Percentiles rank a stretch among this genome's conserved stretches.
Conservation (phyloP, 2,113 vertebrate genomes). For the Capra hircus region DNA sequence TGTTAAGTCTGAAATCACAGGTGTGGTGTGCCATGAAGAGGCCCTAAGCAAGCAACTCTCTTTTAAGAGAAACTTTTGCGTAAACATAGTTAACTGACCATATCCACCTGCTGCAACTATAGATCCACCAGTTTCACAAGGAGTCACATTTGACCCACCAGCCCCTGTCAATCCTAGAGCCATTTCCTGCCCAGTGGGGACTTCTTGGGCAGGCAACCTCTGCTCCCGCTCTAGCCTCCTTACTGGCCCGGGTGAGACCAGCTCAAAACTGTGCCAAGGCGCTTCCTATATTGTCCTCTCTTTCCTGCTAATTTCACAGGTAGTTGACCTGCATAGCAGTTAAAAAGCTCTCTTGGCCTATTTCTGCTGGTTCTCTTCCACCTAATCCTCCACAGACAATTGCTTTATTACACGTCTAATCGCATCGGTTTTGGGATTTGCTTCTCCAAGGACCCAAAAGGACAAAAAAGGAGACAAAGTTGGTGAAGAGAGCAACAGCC, state of each 20-base stretch:
- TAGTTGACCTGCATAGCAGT: background rate
- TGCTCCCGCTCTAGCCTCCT: background rate
- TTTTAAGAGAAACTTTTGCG: background rate
- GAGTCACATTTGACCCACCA: background rate
- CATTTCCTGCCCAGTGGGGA: background rate
- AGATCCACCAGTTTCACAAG: background rate
- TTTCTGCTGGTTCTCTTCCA: background rate
- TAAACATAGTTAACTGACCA: background rate
- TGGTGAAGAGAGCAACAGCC: background rate
- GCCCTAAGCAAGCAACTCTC: background rate
- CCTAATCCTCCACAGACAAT: background rate
- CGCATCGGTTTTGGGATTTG: background rate
- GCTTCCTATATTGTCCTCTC: background rate
- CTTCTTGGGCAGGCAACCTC: background rate
- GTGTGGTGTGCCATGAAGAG: background rate
- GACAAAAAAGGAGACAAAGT: background rate
- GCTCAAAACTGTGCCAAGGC: background rate
- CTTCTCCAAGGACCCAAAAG: background rate
- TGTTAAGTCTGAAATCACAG: background rate
- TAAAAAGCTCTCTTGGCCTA: background rate
- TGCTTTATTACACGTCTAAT: background rate
- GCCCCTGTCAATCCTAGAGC: background rate
- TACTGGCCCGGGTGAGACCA: rapidly evolving
- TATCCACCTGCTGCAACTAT: background rate
- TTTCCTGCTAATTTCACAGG: background rate